A percentile compares a stretch with the other conserved stretches of the same genome.
phyloP scores from a whole-genome alignment of 2,797 vertebrate species.

The Sebastes oblongus region DNA sequence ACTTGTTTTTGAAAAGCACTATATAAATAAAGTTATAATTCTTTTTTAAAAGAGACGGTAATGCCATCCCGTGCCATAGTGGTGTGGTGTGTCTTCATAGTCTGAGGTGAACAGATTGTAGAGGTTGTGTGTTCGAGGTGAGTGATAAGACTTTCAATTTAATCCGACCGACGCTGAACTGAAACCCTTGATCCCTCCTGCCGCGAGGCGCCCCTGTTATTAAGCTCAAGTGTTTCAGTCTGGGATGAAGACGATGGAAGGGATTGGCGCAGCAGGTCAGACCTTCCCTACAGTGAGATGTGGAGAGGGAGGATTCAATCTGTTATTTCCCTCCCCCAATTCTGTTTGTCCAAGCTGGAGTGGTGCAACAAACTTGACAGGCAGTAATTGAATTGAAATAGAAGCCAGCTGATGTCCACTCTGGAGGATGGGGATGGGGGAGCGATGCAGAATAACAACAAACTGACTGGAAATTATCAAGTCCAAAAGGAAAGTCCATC shows the following conservation, averaged over 20 bases:
- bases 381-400: slow-evolving; percentile 53
- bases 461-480: not conserved
- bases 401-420: slow-evolving; percentile 45
- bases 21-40: not conserved
- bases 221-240: slow-evolving; percentile 47
- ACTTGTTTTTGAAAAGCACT: not conserved
- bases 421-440: not conserved
- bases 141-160: slow-evolving; percentile 49
- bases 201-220: slow-evolving; percentile 29
- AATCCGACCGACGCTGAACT: slow-evolving; percentile 26
- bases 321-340: slow-evolving; percentile 10
- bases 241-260: slow-evolving; percentile 30
- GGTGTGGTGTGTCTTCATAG: not conserved
- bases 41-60: not conserved
- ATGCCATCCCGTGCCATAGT: accelerated
- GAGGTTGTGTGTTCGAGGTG: slow-evolving; percentile 21
- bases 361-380: slow-evolving; percentile 24
- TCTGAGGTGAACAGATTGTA: slow-evolving; percentile 1
- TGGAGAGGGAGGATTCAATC: slow-evolving; percentile 28
- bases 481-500: not conserved
- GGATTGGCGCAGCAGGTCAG: slow-evolving; percentile 15
- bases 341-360: slow-evolving; percentile 25
- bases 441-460: not conserved
- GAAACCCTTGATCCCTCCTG: slow-evolving; percentile 39
- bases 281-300: slow-evolving; percentile 14